These are phyloP conservation scores for Sthenelais limicola DNA, from an alignment of 2,888 invertebrate genomes.

Conservation along the genomic window DNA sequence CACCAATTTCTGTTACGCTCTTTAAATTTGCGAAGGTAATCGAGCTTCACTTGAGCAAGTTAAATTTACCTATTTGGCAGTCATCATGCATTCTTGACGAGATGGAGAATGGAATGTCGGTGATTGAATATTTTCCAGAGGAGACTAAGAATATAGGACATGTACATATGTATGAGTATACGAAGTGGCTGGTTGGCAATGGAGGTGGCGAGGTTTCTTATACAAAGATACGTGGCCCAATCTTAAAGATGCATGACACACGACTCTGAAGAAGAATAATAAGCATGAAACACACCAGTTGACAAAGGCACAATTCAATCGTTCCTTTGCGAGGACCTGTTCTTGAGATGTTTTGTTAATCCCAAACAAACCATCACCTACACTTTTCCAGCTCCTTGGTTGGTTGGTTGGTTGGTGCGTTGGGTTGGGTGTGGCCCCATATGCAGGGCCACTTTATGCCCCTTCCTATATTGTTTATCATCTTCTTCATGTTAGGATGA, in stretches of 20 bases:
- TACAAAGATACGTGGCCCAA: slow-evolving; percentile 21
- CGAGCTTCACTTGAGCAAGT: neutral
- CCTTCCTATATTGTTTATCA: too few species aligned
- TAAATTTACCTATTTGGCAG: neutral
- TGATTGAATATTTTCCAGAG: slow-evolving; percentile 16
- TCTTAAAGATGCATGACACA: slow-evolving; percentile 24
- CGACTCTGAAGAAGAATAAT: slow-evolving; percentile 33
- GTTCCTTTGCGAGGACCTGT: too few species aligned
- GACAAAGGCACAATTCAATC: too few species aligned
- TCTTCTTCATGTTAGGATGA: too few species aligned
- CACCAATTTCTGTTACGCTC: too few species aligned
- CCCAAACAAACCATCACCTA: too few species aligned
- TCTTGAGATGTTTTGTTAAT: too few species aligned
- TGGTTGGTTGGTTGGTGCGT: too few species aligned
- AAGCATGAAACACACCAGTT: slow-evolving; percentile 22
- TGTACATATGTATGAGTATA: neutral
- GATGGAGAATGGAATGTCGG: slow-evolving; percentile 33
- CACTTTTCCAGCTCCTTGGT: too few species aligned
- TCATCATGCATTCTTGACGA: slow-evolving; percentile 4
- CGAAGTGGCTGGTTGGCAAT: slow-evolving; percentile 2
- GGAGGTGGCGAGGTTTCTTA: slow-evolving; percentile 38
- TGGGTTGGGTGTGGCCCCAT: too few species aligned
- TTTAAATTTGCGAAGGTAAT: neutral
- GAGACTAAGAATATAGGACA: slow-evolving; percentile 30
- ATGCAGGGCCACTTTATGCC: too few species aligned